Evolutionary conservation across 2,888 invertebrate genomes (phyloP).

Genomic region (Pyrocoelia pectoralis): DNA sequence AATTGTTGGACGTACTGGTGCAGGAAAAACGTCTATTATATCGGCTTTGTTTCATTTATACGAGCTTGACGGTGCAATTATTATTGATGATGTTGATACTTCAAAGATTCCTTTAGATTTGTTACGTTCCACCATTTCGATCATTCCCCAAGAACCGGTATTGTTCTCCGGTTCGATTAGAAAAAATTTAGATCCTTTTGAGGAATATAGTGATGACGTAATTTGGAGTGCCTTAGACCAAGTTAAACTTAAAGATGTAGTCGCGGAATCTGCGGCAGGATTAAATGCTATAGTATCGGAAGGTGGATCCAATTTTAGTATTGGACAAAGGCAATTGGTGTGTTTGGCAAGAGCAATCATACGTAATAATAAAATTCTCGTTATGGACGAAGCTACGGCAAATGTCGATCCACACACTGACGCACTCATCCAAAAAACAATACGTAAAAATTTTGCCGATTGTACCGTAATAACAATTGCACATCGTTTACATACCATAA

Average conservation of each 20-base stretch:
- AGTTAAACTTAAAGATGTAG: conserved; percentile 53
- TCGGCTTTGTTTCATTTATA: conserved; percentile 84
- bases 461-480: conserved; percentile 84
- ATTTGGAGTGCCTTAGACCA: conserved; percentile 82
- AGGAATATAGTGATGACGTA: conserved; percentile 77
- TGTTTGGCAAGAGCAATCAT: conserved; percentile 71
- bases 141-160: conserved; percentile 88
- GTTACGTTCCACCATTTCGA: conserved; percentile 79
- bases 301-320: conserved; percentile 61
- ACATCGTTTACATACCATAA: conserved; percentile 80
- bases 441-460: conserved; percentile 72
- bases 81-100: conserved; percentile 82
- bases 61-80: conserved; percentile 77
- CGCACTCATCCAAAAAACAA: conserved; percentile 75
- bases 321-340: conserved; percentile 69
- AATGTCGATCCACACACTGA: conserved; percentile 81
- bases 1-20: conserved; percentile 84
- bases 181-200: conserved; percentile 90
- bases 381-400: conserved; percentile 76
- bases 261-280: conserved; percentile 67
- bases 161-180: conserved; percentile 87
- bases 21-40: conserved; percentile 83
- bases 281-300: conserved; percentile 75
- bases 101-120: conserved; percentile 76
- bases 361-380: conserved; percentile 56